Evolutionary conservation across 2,888 invertebrate species (phyloP), one percentile per base, ranked within the genome.

Genomic region (Acanthoscelides obtectus): DNA sequence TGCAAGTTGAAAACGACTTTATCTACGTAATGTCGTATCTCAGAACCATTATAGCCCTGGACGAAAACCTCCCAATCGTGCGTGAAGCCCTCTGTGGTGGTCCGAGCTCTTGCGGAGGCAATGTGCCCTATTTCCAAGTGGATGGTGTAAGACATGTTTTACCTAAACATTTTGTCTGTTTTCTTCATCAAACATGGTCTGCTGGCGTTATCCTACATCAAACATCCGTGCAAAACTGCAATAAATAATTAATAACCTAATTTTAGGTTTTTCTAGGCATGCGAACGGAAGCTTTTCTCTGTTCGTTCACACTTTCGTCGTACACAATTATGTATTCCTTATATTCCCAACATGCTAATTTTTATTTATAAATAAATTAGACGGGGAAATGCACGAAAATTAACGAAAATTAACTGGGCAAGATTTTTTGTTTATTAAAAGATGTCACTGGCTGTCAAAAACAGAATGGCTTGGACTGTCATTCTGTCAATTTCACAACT

Each of bases 41-140:
- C 94, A 77, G 93, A 91, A 79, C 93, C 93, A 82, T 97, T 95
- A 77, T 91, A 90, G 71, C 97, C 97, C 81, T 94, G 90, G 22
- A 98, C 95, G 87, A 94, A 98, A 70, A 98, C 92, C 85, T 95
- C 95, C 98, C 98, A 98, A 85, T 98, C 98, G 87, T 98, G 98
- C 78, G 98, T 98, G 84, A 95, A 97, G 68, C 96, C 97, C 84
- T 96, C 95, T 22, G 91, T 90, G 19, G 96, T 95, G 80, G 91
- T 90, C 84, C 94, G 94, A 70, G 91, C 90, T 81, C 94, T 91
- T 79, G 96, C 84, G 74, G 91, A 90, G 77, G 98, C 95, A 86
- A 92, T 91, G 86, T 98, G 98, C 77, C 98, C 98, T 84, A 97
- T 93, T 88, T 97, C 97, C 83, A 98, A 91, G 84, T 92, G 92